These are phyloP conservation scores for Cheirogaleus major DNA, from an alignment of 2,797 vertebrate genomes.

Conservation along the genomic window DNA sequence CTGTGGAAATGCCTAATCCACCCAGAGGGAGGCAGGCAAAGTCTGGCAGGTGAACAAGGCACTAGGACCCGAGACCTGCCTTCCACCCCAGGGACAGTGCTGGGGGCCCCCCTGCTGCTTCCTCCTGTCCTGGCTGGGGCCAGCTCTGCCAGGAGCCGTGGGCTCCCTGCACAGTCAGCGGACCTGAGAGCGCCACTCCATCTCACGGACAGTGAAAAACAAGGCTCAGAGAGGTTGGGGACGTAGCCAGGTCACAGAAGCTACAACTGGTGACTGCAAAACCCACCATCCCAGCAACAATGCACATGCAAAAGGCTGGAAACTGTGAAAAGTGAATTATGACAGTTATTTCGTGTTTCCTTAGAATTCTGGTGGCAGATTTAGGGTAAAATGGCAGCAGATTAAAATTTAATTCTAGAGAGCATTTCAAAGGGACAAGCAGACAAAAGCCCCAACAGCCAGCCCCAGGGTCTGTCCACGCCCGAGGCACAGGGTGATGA, in stretches of 20 bases:
- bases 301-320: not conserved
- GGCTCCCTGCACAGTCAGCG: not conserved
- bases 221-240: too few relatives aligned
- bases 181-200: not conserved
- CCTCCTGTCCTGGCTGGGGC: not conserved
- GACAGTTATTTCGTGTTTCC: not conserved
- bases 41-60: not conserved
- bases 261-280: not conserved
- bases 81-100: not conserved
- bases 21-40: not conserved
- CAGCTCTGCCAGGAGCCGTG: not conserved
- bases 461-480: not conserved
- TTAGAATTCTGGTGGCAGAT: not conserved
- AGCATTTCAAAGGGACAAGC: not conserved
- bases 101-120: too few relatives aligned
- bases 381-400: not conserved
- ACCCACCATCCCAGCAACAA: not conserved
- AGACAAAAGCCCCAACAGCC: not conserved
- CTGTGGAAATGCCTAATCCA: not conserved
- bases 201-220: not conserved
- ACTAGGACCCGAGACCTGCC: not conserved
- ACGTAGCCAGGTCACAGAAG: not conserved
- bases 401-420: not conserved
- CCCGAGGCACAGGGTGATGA: not conserved
- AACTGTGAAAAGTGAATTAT: not conserved